Evolutionary conservation across 2,888 invertebrate species (phyloP).

Genomic region (Gandaritis pyraliata): DNA sequence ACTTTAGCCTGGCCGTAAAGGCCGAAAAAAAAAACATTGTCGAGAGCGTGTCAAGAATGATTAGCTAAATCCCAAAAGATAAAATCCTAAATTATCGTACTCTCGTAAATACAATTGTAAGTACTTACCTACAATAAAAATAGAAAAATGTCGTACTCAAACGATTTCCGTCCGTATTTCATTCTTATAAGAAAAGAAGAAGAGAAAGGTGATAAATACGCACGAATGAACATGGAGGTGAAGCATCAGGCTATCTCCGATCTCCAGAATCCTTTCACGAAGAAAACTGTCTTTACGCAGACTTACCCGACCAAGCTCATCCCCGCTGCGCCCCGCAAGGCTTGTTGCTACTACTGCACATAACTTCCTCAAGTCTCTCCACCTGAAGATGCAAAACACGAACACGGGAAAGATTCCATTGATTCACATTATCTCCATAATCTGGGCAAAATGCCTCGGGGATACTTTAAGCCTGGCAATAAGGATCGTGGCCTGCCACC

Average conservation of each 20-base stretch:
- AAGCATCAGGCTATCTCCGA: constrained; percentile 58
- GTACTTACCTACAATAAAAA: constrained; percentile 19
- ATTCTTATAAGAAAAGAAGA: constrained; percentile 72
- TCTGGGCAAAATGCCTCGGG: constrained; percentile 25
- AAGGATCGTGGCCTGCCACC: constrained; percentile 58
- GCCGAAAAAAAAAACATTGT: too few relatives aligned
- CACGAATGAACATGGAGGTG: constrained; percentile 73
- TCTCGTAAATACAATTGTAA: not conserved
- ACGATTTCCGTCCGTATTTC: constrained; percentile 73
- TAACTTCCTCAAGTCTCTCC: constrained; percentile 35
- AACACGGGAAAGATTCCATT: constrained; percentile 10
- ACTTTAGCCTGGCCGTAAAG: too few relatives aligned
- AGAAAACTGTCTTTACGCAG: constrained; percentile 66
- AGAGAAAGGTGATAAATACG: constrained; percentile 74
- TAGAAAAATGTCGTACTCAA: constrained; percentile 59
- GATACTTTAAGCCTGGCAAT: constrained; percentile 34
- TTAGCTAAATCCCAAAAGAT: not conserved
- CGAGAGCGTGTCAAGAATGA: constrained; percentile 3
- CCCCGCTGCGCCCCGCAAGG: constrained; percentile 69
- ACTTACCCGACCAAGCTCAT: constrained; percentile 70
- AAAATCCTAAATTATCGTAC: constrained; percentile 17
- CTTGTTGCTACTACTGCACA: constrained; percentile 69
- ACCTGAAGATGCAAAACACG: constrained; percentile 16
- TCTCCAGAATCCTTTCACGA: constrained; percentile 67
- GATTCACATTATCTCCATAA: constrained; percentile 15